Evolutionary conservation across 2,888 invertebrate genomes (phyloP).

Genomic region (Habroteleia sp.): DNA sequence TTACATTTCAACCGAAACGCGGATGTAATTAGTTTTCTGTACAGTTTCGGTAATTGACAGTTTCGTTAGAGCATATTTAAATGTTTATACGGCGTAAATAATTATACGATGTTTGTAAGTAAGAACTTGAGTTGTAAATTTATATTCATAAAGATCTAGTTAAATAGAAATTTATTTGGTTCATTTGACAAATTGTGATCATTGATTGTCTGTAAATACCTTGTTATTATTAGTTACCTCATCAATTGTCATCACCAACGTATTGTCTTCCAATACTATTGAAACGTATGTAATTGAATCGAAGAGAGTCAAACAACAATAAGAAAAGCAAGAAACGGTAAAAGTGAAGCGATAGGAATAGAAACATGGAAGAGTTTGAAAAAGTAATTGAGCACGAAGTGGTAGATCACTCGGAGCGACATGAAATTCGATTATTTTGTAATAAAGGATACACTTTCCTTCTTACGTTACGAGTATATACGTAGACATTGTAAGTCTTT

Average conservation of each 20-base stretch:
- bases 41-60: slow-evolving; percentile 13
- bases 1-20: not conserved
- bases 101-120: slow-evolving; percentile 40
- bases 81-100: slow-evolving; percentile 45
- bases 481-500: slow-evolving; percentile 48
- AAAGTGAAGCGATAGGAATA: not conserved
- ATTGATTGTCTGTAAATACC: slow-evolving; percentile 51
- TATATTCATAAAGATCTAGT: slow-evolving; percentile 24
- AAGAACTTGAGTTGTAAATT: slow-evolving; percentile 45
- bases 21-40: slow-evolving; percentile 25
- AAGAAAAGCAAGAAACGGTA: slow-evolving; percentile 39
- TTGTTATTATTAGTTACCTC: slow-evolving; percentile 52
- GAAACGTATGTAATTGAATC: slow-evolving; percentile 59
- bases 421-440: slow-evolving; percentile 47
- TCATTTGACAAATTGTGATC: slow-evolving; percentile 40
- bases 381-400: slow-evolving; percentile 21
- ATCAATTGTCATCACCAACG: slow-evolving; percentile 54
- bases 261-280: slow-evolving; percentile 64
- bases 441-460: slow-evolving; percentile 38
- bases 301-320: not conserved
- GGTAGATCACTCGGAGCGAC: not conserved
- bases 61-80: slow-evolving; percentile 45
- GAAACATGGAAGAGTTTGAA: not conserved
- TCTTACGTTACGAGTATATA: slow-evolving; percentile 39
- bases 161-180: slow-evolving; percentile 21